A percentile compares a stretch with the other conserved stretches of the same genome.
phyloP scores from a whole-genome alignment of 30 jellyfish, hydroid and myxozoan genomes.

The Aurelia aurita complex sp. Pacific region DNA sequence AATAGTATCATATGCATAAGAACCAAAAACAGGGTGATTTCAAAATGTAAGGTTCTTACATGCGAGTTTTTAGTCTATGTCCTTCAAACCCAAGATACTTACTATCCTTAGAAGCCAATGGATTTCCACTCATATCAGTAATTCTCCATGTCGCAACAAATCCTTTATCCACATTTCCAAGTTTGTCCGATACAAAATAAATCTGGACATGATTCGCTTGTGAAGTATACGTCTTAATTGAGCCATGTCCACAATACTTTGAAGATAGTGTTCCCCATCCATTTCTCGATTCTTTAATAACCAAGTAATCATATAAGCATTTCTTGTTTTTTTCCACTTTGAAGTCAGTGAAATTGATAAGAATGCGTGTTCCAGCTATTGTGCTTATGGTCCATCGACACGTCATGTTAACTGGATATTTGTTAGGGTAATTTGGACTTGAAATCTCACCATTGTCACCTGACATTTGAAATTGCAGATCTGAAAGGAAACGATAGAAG shows the following conservation, averaged over 20 bases:
- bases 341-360: conserved; percentile 52
- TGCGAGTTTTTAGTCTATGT: too few relatives aligned
- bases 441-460: conserved; percentile 72
- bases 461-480: conserved; percentile 56
- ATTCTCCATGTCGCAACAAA: conserved; percentile 38
- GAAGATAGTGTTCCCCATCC: conserved; percentile 53
- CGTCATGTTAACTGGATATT: conserved; percentile 67
- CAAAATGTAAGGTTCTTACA: too few relatives aligned
- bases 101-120: conserved; percentile 1
- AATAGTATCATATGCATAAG: too few relatives aligned
- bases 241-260: conserved; percentile 54
- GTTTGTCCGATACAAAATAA: conserved; percentile 46
- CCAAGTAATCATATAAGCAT: conserved; percentile 47
- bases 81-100: not conserved
- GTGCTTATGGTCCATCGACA: conserved; percentile 75
- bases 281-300: conserved; percentile 41
- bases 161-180: conserved; percentile 56
- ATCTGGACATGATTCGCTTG: conserved; percentile 40
- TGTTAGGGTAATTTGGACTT: conserved; percentile 75
- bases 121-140: conserved; percentile 35
- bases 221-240: conserved; percentile 15
- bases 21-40: too few relatives aligned
- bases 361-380: conserved; percentile 38
- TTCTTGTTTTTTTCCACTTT: conserved; percentile 53
- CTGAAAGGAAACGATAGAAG: conserved; percentile 7